phyloP scores from a whole-genome alignment of 1,140 invertebrate species.

The Trichonephila clavata region DNA sequence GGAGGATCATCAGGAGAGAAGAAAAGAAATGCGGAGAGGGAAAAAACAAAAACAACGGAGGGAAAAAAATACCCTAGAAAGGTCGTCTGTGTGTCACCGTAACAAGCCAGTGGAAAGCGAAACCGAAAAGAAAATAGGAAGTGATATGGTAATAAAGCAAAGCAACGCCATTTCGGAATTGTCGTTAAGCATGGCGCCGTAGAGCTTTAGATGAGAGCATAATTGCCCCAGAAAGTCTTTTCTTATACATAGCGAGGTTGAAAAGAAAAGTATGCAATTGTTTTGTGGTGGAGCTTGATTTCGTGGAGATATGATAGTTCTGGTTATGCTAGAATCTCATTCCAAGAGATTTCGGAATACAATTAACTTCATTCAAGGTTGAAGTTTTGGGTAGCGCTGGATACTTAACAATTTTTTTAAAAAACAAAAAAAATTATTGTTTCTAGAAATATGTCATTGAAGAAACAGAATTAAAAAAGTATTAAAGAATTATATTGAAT shows the following conservation, averaged over 20 bases:
- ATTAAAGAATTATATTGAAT: too few relatives aligned
- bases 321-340: too few relatives aligned
- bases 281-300: too few relatives aligned
- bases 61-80: neutral
- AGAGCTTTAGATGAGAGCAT: neutral
- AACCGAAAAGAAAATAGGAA: slow-evolving; percentile 9
- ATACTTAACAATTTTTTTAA: too few relatives aligned
- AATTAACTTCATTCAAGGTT: too few relatives aligned
- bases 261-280: too few relatives aligned
- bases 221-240: neutral
- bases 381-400: too few relatives aligned
- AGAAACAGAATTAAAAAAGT: too few relatives aligned
- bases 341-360: too few relatives aligned
- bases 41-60: neutral
- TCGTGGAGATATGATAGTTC: too few relatives aligned
- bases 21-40: neutral
- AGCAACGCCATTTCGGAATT: neutral
- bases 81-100: slow-evolving; percentile 39
- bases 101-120: neutral
- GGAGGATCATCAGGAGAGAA: neutral
- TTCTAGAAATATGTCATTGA: too few relatives aligned
- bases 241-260: neutral
- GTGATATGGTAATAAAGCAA: neutral
- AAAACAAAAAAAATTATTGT: too few relatives aligned
- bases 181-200: neutral